A percentile compares a stretch with the other conserved stretches of the same genome.
Evolutionary conservation across 1,140 invertebrate genomes (phyloP).

Genomic region (Riptortus pedestris): DNA sequence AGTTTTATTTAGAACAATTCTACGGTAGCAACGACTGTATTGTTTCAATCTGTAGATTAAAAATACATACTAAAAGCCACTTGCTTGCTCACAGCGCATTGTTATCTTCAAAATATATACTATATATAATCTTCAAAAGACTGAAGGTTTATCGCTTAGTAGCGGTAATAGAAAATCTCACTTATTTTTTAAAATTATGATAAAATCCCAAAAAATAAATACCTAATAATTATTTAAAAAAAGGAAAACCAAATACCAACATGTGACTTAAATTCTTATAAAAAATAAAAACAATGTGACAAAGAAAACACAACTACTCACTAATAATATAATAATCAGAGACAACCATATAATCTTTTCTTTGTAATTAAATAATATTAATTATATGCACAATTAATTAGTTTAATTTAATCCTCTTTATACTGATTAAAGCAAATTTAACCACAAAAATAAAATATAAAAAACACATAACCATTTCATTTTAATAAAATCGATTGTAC

Average conservation of each 20-base stretch:
- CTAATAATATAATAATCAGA: constrained; percentile 20
- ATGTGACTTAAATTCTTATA: constrained; percentile 19
- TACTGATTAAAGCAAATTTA: constrained; percentile 21
- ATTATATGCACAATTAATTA: constrained; percentile 2
- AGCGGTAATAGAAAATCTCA: constrained; percentile 19
- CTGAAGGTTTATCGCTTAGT: constrained; percentile 19
- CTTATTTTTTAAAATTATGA: constrained; percentile 14
- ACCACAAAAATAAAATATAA: constrained; percentile 11
- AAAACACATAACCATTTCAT: constrained; percentile 19
- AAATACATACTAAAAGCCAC: constrained; percentile 30
- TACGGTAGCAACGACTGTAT: constrained; percentile 13
- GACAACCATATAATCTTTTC: constrained; percentile 20
- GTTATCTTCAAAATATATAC: constrained; percentile 28
- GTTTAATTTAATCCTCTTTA: constrained; percentile 4
- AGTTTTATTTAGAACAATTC: constrained; percentile 10
- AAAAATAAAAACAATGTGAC: constrained; percentile 23
- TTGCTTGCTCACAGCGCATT: constrained; percentile 28
- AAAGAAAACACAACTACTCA: constrained; percentile 9
- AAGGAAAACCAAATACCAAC: constrained; percentile 9
- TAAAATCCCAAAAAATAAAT: constrained; percentile 20
- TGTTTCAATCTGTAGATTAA: constrained; percentile 17
- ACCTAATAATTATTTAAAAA: constrained; percentile 4
- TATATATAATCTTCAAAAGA: constrained; percentile 21
- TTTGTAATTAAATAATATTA: constrained; percentile 9
- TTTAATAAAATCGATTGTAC: constrained; percentile 7